Base-by-base conservation (phyloP, 2,797 vertebrate species). In the Labeo calbasu region DNA sequence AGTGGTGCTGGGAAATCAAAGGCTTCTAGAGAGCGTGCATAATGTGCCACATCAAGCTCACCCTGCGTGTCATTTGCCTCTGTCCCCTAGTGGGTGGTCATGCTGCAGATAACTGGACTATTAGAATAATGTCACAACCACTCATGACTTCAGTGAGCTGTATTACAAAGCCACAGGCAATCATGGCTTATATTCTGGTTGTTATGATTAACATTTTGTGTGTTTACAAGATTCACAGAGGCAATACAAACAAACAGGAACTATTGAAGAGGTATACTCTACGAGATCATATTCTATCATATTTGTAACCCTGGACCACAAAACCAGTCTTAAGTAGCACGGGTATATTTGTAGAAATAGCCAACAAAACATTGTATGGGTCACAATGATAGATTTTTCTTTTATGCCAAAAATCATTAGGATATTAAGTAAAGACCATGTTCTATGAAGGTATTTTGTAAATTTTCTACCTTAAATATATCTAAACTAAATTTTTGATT, bases 1-100 rank as follows among this genome's bases (percentile, higher is more conserved):
- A 85, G 85, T 55, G 88, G 78, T 90, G 84, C 86, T 85, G 86
- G 88, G 90, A 93, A 91, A 90, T 91, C 75, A 73, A 77, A 88
- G 87, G 73, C 63, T 87, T 87, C 84, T 80, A 17, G 65, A 81
- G 88, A 83, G 88, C 66, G 77, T 86, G 77, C 72, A 69, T 86
- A 89, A 88, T 78, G 78, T 75, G 80, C 75, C 85, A 79, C 70
- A 14, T 66, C 65, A 53, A 84, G 79, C 75, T 77, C 85, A 51
- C 84, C 43, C 77, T 80, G 40, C 23, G 59, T 83, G 85, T 84
- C 86, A 87, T 83, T 86, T 81, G 28, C 66, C 53, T 79, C 77
- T 17, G 70, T 77, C 68, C 84, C 32, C 59, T 21, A 73, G 50
- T 79, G 71, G 50, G 78, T 51, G 79, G 23, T 46, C 25, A 76